These are phyloP conservation scores for Cephalopachus bancanus DNA, from an alignment of 2,797 vertebrate genomes.

Conservation along the genomic window DNA sequence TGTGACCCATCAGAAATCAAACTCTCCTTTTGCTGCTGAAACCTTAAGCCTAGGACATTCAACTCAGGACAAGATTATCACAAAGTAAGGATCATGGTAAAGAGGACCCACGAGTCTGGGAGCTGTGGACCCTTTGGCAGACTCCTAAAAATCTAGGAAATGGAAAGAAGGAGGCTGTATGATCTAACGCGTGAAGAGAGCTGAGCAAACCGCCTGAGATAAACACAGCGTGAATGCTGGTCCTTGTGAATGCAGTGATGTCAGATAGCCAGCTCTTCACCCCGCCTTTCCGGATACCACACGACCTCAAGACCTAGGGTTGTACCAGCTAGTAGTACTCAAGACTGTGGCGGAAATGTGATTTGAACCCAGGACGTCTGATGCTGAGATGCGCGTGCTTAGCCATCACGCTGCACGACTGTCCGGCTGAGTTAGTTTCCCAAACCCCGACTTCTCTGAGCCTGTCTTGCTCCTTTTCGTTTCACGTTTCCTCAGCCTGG, in stretches of 20 bases:
- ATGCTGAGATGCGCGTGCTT: neutral
- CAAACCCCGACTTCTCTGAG: neutral
- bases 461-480: neutral
- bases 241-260: neutral
- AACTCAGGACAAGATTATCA: neutral
- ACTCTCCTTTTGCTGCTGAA: neutral
- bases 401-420: neutral
- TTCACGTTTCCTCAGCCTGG: neutral
- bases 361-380: neutral
- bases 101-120: neutral
- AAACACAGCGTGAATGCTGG: neutral
- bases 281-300: neutral
- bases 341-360: neutral
- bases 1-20: conserved; percentile 3
- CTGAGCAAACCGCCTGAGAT: neutral
- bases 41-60: neutral
- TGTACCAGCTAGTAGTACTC: neutral
- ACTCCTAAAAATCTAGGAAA: neutral
- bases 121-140: neutral
- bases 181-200: neutral
- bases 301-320: neutral
- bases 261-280: neutral
- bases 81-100: neutral
- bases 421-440: neutral
- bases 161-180: neutral